Evolutionary conservation across 2,113 vertebrate species (phyloP), one percentile per base, ranked within the genome.

Genomic region (Oceanodroma tethys): DNA sequence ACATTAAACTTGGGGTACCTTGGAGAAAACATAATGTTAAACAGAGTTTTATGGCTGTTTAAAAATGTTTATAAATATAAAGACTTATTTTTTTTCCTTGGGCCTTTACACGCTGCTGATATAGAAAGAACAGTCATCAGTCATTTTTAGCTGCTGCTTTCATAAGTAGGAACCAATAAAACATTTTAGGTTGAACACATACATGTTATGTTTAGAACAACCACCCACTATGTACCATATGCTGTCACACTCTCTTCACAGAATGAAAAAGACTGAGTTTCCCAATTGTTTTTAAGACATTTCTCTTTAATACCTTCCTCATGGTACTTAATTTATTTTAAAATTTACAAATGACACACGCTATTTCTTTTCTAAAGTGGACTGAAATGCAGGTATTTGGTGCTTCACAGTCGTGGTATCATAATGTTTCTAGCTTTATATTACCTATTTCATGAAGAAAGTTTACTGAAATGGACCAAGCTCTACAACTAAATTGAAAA

Each of bases 161-260:
- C 93, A 94, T 79, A 91, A 70, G 87, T 81, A 88, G 90, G 87
- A 95, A 96, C 62, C 50, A 73, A 87, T 90, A 91, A 96, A 96
- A 92, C 29, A 92, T 87, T 96, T 96, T 90, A 82, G 78, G 84
- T 90, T 19, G 59, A 96, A 94, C 86, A 94, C 43, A 90, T 92
- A 86, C 74, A 75, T 67, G 84, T 92, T 95, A 88, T 91, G 93
- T 96, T 98, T 94, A 95, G 96, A 97, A 87, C 78, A 95, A 43
- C 81, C 83, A 86, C 90, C 84, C 80, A 88, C 74, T 93, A 71
- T 56, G 62, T 90, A 95, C 90, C 89, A 86, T 93, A 97, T 97
- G 93, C 75, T 95, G 79, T 92, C 92, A 96, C 93, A 96, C 62
- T 97, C 68, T 87, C 80, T 95, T 88, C 88, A 62, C 73, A 94